A percentile compares a stretch with the other conserved stretches of the same genome.
Evolutionary conservation across 2,797 vertebrate species (phyloP).

Genomic region (Triplophysa bombifrons): DNA sequence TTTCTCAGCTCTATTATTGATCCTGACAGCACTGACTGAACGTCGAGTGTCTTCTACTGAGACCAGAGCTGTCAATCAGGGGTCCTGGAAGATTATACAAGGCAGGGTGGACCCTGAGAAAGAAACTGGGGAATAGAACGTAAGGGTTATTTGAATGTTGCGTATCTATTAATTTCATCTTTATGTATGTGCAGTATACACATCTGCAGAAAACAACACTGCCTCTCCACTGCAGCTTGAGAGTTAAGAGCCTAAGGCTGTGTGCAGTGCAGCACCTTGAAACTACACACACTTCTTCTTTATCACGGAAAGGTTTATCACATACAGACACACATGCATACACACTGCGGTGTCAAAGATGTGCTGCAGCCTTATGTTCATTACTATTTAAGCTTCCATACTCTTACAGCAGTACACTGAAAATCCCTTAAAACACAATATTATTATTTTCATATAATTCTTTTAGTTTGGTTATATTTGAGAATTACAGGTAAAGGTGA

Average conservation of each 20-base stretch:
- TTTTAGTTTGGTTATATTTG: no score
- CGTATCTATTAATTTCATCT: neutral
- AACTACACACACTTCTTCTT: conserved; percentile 5
- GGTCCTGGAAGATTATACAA: neutral
- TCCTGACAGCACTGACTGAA: conserved; percentile 21
- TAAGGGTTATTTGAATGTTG: conserved; percentile 1
- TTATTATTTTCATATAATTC: no score
- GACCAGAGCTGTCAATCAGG: neutral
- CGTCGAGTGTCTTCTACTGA: neutral
- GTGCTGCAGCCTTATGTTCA: conserved; percentile 39
- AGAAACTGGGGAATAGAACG: neutral
- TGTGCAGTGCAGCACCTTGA: conserved; percentile 42
- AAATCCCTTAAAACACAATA: neutral
- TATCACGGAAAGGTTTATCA: conserved; percentile 8
- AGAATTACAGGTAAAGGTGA: no score
- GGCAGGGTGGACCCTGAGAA: neutral
- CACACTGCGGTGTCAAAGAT: conserved; percentile 43
- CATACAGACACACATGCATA: conserved; percentile 5
- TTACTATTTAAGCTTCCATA: neutral
- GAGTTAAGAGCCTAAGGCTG: conserved; percentile 32
- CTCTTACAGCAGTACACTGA: conserved; percentile 34
- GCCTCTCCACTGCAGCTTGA: conserved; percentile 20
- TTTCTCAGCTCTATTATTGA: conserved; percentile 26
- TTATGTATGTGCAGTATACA: neutral
- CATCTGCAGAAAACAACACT: neutral